These are phyloP conservation scores for Calliphora vomitoria DNA, from an alignment of 2,888 invertebrate genomes.

Conservation along the genomic window DNA sequence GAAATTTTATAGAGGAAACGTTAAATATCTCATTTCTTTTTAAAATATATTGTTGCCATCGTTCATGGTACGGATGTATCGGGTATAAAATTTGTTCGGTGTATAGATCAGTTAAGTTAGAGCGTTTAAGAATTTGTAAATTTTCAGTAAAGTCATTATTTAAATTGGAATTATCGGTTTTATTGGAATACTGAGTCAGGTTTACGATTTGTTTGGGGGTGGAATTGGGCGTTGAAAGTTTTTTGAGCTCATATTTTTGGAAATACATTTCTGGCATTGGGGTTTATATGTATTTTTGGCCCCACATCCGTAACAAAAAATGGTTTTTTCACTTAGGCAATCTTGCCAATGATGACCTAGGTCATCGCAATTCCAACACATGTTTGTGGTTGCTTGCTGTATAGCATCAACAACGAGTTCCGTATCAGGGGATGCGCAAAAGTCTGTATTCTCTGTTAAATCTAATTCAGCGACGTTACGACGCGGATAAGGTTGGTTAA, in stretches of 20 bases:
- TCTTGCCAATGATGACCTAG: background rate
- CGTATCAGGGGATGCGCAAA: background rate
- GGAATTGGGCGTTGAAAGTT: no score
- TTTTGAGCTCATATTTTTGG: no score
- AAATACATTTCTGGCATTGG: background rate
- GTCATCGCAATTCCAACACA: background rate
- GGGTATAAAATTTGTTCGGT: no score
- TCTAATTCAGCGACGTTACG: constrained; percentile 14
- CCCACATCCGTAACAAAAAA: background rate
- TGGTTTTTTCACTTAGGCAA: background rate
- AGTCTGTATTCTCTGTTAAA: background rate
- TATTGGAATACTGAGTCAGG: no score
- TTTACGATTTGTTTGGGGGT: no score
- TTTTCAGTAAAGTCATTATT: background rate
- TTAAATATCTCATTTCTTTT: no score
- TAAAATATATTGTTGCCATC: no score
- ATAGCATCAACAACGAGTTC: background rate
- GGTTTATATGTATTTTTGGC: background rate
- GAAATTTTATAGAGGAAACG: no score
- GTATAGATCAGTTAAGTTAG: background rate
- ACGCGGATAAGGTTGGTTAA: background rate
- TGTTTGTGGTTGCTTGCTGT: background rate
- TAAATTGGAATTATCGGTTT: no score
- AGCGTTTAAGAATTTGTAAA: background rate
- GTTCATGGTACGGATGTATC: no score